Evolutionary conservation across 2,888 invertebrate species (phyloP), one percentile per base, ranked within the genome.

Genomic region (Scaptomyza caliginosa): DNA sequence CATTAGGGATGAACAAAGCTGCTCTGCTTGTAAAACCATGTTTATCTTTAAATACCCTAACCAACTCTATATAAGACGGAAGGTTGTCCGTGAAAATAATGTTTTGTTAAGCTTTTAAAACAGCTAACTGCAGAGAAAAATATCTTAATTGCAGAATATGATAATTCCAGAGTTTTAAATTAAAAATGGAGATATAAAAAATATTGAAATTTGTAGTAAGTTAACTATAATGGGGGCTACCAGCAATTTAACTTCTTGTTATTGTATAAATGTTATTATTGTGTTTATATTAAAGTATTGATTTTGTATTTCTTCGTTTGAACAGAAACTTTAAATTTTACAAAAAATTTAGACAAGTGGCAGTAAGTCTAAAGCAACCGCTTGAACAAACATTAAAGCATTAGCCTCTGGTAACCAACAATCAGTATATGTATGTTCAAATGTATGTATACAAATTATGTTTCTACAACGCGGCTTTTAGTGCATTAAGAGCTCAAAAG

Each of bases 1-100:
- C 63, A 74, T 74, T 74, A 76, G 72, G 66, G 24, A 30, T 13
- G 43, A 28, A 51, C 46, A 75, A 52, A 57, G 38, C 49, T 52
- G 48, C 30, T 48, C 13, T 11, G 30, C 11, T 28, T 49, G 45
- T 26, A 19, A 38, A 36, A 24, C 39, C 23, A 26, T 40, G 36
- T 23, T 56, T 28, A 32, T 34, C 45, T 23, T 34, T 28, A 11
- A 40, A 50, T 67, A 64, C 65, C 17, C 69, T 63, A 24, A 43
- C 54, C 34, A 8, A 50, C 28, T 28, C 32, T 36, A 36, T 23
- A 2, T n/a, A 8, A 5, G 32, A 11, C 4, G 23, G 11, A 24
- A 16, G 21, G 19, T 16, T 51, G 17, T n/a, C n/a, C 30, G 51
- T 3, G 7, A 13, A 7, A 13, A 2, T 13, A 7, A 7, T 1